Evolutionary conservation across 64 coral and sea anemone species (phyloP).

Genomic region (Anthopleura sola): DNA sequence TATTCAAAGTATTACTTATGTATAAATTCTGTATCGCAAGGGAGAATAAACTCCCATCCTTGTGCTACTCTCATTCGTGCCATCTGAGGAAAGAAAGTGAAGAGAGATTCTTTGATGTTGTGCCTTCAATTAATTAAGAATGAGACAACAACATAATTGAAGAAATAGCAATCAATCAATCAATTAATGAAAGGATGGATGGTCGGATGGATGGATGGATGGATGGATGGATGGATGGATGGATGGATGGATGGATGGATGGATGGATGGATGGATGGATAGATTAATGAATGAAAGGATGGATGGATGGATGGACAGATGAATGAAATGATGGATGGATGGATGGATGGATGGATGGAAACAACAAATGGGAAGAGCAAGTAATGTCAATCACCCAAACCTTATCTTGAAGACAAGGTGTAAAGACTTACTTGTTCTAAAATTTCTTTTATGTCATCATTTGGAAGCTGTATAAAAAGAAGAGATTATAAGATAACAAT

Average conservation of each 20-base stretch:
- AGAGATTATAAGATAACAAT: background rate
- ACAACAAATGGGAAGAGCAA: no score
- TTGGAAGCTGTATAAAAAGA: slow-evolving; percentile 60
- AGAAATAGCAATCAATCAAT: no score
- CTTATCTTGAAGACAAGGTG: background rate
- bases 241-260: background rate
- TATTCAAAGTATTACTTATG: slow-evolving; percentile 64
- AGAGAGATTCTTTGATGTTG: background rate
- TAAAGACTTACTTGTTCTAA: slow-evolving; percentile 65
- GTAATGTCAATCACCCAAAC: no score
- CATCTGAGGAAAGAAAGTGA: slow-evolving; percentile 47
- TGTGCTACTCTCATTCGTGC: slow-evolving; percentile 83
- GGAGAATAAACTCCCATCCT: slow-evolving; percentile 89
- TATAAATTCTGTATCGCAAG: slow-evolving; percentile 76
- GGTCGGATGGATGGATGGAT: no score
- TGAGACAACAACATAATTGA: no score
- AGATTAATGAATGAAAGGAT: background rate
- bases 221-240: background rate
- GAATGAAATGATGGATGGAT: background rate
- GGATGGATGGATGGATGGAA: background rate
- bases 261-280: background rate
- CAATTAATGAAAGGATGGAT: no score
- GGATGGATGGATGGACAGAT: background rate
- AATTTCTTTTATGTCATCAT: slow-evolving; percentile 93
- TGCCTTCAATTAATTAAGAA: no score